Base-by-base conservation (phyloP, 2,888 invertebrate genomes). In the Hydriomena furcata region DNA sequence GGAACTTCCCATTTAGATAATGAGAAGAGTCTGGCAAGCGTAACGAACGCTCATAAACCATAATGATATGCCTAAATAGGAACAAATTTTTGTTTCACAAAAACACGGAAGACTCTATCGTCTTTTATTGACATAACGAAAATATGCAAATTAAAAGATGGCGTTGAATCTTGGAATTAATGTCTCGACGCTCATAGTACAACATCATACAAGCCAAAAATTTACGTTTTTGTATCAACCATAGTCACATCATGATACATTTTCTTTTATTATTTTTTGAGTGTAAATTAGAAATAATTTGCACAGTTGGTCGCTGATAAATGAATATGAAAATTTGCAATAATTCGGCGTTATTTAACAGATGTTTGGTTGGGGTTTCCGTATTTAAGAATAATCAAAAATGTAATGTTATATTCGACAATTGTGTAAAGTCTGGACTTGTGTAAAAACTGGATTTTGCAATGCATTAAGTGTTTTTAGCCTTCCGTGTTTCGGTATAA, bases 1-100 rank as follows among this genome's bases (percentile, higher is more conserved):
- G 70, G 61, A 61, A 75, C 79, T 84, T 83, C 84, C 83, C 75
- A 79, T 77, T 80, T 73, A 81, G 79, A 80, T 83, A 83, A 76
- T 71, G 65, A 68, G 60, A 52, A 43, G 36, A 60, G 65, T 60
- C 63, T 63, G 62, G 61, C 65, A 57, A 51, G 60, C 43, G 50
- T 46, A 60, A 53, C 56, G 20, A 52, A 37, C 48, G 47, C 45
- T 47, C 56, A 28, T 27, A 40, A 40, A 24, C 34, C 41, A 17
- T 50, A 41, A 46, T 42, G 34, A 42, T 35, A n/a, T 40, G 32
- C 49, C 52, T 31, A n/a, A n/a, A 52, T 31, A 12, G 13, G 36
- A 17, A 43, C 28, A 25, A 21, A 37, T 41, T 21, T 36, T 36
- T 28, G 27, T 25, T 8, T 5, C 24, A 30, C 30, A 35, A 11